phyloP scores from a whole-genome alignment of 2,888 invertebrate genomes.

The Agrochola lychnidis region DNA sequence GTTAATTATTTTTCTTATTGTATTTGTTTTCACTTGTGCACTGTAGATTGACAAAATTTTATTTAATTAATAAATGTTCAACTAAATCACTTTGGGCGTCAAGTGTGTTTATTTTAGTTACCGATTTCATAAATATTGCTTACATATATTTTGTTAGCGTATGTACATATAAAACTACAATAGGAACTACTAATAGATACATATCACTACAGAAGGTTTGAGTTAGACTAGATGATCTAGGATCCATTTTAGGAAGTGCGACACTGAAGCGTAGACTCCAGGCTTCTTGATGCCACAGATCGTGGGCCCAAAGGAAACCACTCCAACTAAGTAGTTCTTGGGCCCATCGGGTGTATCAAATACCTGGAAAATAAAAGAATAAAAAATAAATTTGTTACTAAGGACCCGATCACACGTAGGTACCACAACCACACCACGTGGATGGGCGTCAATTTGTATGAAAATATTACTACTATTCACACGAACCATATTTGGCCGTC shows the following conservation, averaged over 20 bases:
- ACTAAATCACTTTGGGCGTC: constrained; percentile 6
- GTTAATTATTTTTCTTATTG: constrained; percentile 41
- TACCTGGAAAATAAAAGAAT: constrained; percentile 75
- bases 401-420: neutral
- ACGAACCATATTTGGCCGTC: too few relatives aligned
- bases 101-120: constrained; percentile 23
- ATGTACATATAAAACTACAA: constrained; percentile 46
- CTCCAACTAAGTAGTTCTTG: constrained; percentile 89
- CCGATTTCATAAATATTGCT: constrained; percentile 18
- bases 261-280: constrained; percentile 89
- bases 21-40: constrained; percentile 35
- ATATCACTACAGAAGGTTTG: constrained; percentile 23
- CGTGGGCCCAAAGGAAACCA: constrained; percentile 92
- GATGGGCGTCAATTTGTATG: neutral
- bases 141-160: constrained; percentile 21
- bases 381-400: neutral
- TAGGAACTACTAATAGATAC: constrained; percentile 29
- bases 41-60: constrained; percentile 4
- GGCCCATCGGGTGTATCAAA: constrained; percentile 87
- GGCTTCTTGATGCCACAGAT: constrained; percentile 90
- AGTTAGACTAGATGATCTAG: constrained; percentile 76
- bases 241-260: constrained; percentile 90
- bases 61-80: constrained; percentile 40
- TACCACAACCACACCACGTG: neutral
- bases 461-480: neutral